Evolutionary conservation across 1,140 invertebrate genomes (phyloP).

Genomic region (Euwallacea fornicatus): DNA sequence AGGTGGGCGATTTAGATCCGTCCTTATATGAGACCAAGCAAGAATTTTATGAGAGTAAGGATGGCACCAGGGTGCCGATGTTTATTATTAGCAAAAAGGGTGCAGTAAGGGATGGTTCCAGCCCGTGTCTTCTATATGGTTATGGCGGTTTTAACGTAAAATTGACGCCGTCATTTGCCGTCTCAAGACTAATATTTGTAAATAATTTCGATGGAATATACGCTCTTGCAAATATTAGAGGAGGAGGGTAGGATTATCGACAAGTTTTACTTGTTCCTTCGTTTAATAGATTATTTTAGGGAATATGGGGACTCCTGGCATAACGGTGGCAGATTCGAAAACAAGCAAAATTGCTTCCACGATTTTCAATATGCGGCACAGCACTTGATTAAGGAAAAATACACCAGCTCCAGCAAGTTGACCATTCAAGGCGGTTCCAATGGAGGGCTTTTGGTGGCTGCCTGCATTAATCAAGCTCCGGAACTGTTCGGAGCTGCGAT

Average conservation of each 20-base stretch:
- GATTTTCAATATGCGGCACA: conserved; percentile 94
- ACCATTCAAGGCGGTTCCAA: conserved; percentile 95
- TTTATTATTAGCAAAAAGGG: conserved; percentile 75
- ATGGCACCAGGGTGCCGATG: conserved; percentile 96
- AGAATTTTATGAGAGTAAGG: conserved; percentile 93
- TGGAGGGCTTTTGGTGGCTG: conserved; percentile 91
- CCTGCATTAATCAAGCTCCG: conserved; percentile 92
- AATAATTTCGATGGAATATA: conserved; percentile 87
- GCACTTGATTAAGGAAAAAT: conserved; percentile 82
- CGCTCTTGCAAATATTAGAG: conserved; percentile 92
- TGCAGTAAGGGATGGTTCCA: conserved; percentile 66
- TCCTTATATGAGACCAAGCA: conserved; percentile 83
- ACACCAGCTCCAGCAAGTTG: conserved; percentile 76
- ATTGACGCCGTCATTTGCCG: conserved; percentile 82
- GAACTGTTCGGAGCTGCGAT: conserved; percentile 92
- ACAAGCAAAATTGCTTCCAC: conserved; percentile 98
- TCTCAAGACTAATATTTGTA: conserved; percentile 84
- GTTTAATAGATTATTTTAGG: conserved; percentile 49
- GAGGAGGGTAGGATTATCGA: conserved; percentile 75
- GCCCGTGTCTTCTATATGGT: conserved; percentile 86
- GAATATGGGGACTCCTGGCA: conserved; percentile 99
- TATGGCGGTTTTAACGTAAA: conserved; percentile 98
- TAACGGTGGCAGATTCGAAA: conserved; percentile 83
- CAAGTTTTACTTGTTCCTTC: too few species aligned
- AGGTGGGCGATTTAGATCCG: conserved; percentile 82